Conservation (phyloP, 2,797 vertebrate genomes). For the Lagorchestes hirsutus region DNA sequence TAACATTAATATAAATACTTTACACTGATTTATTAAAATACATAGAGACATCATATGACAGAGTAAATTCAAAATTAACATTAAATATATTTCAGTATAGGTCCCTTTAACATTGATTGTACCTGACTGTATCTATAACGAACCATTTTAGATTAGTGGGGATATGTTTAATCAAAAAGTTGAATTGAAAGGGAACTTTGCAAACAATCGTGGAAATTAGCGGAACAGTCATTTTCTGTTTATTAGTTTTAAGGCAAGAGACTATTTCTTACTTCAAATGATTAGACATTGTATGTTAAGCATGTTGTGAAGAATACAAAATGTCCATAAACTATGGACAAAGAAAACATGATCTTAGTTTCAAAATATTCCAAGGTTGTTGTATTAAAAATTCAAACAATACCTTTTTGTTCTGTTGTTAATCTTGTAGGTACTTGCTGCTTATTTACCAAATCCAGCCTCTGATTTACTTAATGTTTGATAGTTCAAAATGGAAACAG, state of each 20-base stretch:
- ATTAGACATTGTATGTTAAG: background rate
- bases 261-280: slow-evolving; percentile 15
- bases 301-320: background rate
- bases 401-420: background rate
- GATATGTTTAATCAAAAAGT: slow-evolving; percentile 37
- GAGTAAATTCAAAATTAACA: background rate
- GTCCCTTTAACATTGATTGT: background rate
- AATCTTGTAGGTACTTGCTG: background rate
- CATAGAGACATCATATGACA: background rate
- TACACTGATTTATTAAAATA: background rate
- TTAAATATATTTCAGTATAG: background rate
- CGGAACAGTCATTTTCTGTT: background rate
- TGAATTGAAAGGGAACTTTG: background rate
- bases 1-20: background rate
- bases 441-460: background rate
- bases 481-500: background rate
- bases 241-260: slow-evolving; percentile 20
- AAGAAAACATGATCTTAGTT: slow-evolving; percentile 36
- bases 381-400: background rate
- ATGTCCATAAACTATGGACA: slow-evolving; percentile 37
- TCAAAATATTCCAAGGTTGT: background rate
- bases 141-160: slow-evolving; percentile 5
- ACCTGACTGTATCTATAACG: background rate
- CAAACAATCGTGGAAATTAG: background rate
- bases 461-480: background rate